Evolutionary conservation across 2,797 vertebrate genomes (phyloP), one percentile per base, ranked within the genome.

Genomic region (Muscicapa comitata): DNA sequence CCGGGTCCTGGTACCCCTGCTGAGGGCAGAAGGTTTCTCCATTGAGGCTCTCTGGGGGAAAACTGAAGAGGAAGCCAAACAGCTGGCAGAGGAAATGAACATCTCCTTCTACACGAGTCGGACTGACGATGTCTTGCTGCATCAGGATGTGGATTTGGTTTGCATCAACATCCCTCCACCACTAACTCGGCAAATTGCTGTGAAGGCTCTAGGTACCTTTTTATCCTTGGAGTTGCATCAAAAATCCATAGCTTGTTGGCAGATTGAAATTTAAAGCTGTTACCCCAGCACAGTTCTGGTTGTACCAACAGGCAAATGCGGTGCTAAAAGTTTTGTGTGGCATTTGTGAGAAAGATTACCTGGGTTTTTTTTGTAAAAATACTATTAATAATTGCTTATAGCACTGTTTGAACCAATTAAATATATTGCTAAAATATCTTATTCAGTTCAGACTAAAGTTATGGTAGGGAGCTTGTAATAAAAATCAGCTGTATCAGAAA

Each of bases 111-210:
- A 99, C 94, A 99, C 99, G 1, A 99, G 99, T 93, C 98, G 97
- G 59, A 99, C 99, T 0, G 99, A 99, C 3, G 99, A 99, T 5
- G 98, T 99, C 78, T 95, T 99, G 92, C 98, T 99, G 90, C 99
- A 99, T 94, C 99, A 99, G 96, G 99, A 99, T 2, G 99, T 99
- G 7, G 99, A 99, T 96, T 98, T 99, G 66, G 99, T 99, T 95
- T 99, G 99, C 98, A 99, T 99, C 97, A 98, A 98, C 86, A 99
- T 99, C 85, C 99, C 99, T 11, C 99, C 99, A 7, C 99, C 99
- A 0, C 98, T 99, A 86, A 99, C 99, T 1, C 98, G 99, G 35
- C 99, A 99, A 80, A 99, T 99, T 81, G 99, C 99, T 37, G 99
- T 99, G 82, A 99, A 99, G 97, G 99, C 99, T 91, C 96, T 99